phyloP scores from a whole-genome alignment of 2,113 vertebrate species.

The Brachypteracias leptosomus region DNA sequence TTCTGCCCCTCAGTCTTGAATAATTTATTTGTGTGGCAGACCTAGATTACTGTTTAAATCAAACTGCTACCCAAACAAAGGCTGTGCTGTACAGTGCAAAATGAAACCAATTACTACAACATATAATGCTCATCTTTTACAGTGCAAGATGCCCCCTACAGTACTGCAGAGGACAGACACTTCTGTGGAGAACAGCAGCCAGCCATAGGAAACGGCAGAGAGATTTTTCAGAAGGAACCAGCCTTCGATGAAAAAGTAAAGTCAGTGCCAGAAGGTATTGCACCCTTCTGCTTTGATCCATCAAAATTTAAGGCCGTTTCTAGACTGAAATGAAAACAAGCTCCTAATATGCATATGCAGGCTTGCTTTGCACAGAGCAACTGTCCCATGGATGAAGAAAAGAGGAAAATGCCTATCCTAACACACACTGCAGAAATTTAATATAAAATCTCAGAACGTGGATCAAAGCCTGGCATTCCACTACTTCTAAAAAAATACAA shows the following conservation, averaged over 20 bases:
- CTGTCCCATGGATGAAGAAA: background rate
- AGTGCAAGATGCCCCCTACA: constrained; percentile 58
- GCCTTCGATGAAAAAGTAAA: constrained; percentile 11
- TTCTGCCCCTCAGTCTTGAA: constrained; percentile 47
- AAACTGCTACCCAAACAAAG: constrained; percentile 66
- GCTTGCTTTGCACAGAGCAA: background rate
- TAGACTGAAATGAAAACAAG: background rate
- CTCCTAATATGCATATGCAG: background rate
- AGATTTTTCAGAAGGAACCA: constrained; percentile 9
- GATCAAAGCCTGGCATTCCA: background rate
- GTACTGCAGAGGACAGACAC: constrained; percentile 6
- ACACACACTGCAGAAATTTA: background rate
- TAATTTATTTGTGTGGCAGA: constrained; percentile 59
- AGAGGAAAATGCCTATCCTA: background rate
- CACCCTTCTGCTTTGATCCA: background rate
- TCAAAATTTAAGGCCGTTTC: background rate
- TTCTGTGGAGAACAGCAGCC: background rate
- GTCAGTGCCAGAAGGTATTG: background rate
- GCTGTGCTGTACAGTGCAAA: constrained; percentile 42
- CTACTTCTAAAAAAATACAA: background rate
- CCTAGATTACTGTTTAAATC: constrained; percentile 65
- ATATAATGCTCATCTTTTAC: constrained; percentile 30
- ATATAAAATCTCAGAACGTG: background rate
- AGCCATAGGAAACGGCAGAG: background rate
- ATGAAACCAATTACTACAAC: constrained; percentile 63